Percentiles rank a stretch among this genome's conserved stretches.
phyloP scores from a whole-genome alignment of 1,140 invertebrate genomes.

The Pemphigus obesinymphae region DNA sequence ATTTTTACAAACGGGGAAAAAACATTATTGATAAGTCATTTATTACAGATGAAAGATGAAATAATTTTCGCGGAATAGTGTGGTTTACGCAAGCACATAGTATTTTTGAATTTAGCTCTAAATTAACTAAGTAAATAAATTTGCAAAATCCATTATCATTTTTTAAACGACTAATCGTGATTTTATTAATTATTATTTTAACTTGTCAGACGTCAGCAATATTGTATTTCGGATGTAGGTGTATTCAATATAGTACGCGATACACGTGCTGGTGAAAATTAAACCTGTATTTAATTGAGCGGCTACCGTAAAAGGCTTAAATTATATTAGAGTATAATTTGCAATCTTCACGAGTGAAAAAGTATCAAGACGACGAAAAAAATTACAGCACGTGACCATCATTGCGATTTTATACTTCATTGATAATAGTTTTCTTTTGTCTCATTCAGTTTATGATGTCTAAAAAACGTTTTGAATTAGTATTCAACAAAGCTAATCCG shows the following conservation, averaged over 20 bases:
- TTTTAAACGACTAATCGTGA: not conserved
- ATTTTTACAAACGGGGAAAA: no score
- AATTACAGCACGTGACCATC: slow-evolving; percentile 23
- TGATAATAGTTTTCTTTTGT: slow-evolving; percentile 33
- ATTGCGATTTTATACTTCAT: slow-evolving; percentile 26
- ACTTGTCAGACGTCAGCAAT: no score
- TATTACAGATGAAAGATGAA: not conserved
- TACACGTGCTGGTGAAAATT: slow-evolving; percentile 28
- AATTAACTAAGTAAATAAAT: no score
- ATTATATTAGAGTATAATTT: not conserved
- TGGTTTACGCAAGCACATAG: not conserved
- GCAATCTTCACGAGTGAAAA: not conserved
- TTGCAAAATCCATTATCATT: no score
- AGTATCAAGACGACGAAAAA: slow-evolving; percentile 16
- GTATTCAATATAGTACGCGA: slow-evolving; percentile 7
- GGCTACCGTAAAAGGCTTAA: slow-evolving; percentile 34
- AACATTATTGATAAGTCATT: not conserved
- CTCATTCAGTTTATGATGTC: slow-evolving; percentile 22
- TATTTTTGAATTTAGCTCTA: not conserved
- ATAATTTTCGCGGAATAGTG: not conserved
- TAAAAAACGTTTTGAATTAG: slow-evolving; percentile 11
- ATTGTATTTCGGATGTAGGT: not conserved
- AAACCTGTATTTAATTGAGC: slow-evolving; percentile 28
- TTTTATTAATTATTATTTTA: not conserved
- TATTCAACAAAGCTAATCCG: slow-evolving; percentile 4